Evolutionary conservation across 2,113 vertebrate genomes (phyloP).

Genomic region (Phaethornis superciliosus): DNA sequence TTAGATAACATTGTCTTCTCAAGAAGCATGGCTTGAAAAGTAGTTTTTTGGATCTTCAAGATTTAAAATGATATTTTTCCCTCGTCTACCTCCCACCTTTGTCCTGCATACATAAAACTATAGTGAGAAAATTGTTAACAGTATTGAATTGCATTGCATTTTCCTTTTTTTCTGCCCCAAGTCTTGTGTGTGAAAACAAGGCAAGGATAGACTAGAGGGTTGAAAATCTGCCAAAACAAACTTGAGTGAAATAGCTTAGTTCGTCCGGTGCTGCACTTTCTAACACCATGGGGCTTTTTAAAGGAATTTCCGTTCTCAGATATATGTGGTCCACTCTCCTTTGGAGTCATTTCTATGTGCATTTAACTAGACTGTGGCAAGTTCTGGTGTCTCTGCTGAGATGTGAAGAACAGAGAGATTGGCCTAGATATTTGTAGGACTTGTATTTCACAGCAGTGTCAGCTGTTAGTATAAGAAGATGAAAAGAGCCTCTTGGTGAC

Average conservation of each 20-base stretch:
- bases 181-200: conserved; percentile 2
- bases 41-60: neutral
- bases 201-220: neutral
- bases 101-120: neutral
- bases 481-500: neutral
- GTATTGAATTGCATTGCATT: neutral
- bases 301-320: conserved; percentile 28
- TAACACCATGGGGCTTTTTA: neutral
- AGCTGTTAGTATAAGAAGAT: neutral
- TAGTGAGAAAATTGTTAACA: conserved; percentile 9
- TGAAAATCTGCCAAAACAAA: conserved; percentile 39
- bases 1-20: neutral
- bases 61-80: neutral
- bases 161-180: conserved; percentile 18
- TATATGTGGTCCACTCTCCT: neutral
- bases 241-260: neutral
- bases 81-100: neutral
- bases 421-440: neutral
- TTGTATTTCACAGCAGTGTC: neutral
- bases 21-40: neutral
- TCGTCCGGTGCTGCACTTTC: neutral
- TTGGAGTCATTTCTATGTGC: neutral
- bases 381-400: neutral
- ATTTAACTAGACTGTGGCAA: neutral
- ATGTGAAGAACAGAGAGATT: neutral